phyloP scores from a whole-genome alignment of 2,113 vertebrate genomes.

The Scortum barcoo region DNA sequence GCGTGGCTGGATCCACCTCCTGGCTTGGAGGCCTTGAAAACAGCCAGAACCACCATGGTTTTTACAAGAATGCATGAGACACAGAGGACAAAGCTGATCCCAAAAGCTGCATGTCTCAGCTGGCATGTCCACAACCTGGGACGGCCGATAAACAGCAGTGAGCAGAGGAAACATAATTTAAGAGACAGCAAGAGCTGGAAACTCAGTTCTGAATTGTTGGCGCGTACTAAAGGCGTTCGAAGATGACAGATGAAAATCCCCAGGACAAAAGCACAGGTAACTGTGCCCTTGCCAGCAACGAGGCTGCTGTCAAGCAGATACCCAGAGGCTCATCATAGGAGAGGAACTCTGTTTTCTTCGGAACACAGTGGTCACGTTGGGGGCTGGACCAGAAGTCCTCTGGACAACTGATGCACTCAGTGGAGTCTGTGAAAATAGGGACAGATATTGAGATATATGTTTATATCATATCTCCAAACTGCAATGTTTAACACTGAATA shows the following conservation, averaged over 20 bases:
- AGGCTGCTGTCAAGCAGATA: slow-evolving; percentile 3
- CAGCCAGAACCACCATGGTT: too few species aligned
- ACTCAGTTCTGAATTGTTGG: slow-evolving; percentile 81
- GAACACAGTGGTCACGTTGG: neutral
- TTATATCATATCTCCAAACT: neutral
- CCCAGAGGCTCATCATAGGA: slow-evolving; percentile 1
- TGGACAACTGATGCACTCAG: slow-evolving; percentile 74
- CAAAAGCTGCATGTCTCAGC: too few species aligned
- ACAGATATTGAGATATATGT: neutral
- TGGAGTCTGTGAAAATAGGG: slow-evolving; percentile 60
- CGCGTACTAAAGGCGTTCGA: slow-evolving; percentile 70
- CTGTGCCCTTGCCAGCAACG: slow-evolving; percentile 71
- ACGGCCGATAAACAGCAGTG: too few species aligned
- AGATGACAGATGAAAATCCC: slow-evolving; percentile 59
- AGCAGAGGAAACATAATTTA: slow-evolving; percentile 71
- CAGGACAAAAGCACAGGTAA: slow-evolving; percentile 56
- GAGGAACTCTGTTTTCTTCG: neutral
- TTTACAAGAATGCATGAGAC: too few species aligned
- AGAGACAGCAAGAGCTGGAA: slow-evolving; percentile 75
- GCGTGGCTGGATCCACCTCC: too few species aligned
- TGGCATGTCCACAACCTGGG: too few species aligned
- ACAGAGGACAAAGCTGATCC: too few species aligned
- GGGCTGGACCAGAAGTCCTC: slow-evolving; percentile 72
- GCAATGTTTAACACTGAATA: neutral
- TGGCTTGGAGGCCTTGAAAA: too few species aligned